Evolutionary conservation across 2,888 invertebrate species (phyloP).

Genomic region (Nemotelus nigrinus): DNA sequence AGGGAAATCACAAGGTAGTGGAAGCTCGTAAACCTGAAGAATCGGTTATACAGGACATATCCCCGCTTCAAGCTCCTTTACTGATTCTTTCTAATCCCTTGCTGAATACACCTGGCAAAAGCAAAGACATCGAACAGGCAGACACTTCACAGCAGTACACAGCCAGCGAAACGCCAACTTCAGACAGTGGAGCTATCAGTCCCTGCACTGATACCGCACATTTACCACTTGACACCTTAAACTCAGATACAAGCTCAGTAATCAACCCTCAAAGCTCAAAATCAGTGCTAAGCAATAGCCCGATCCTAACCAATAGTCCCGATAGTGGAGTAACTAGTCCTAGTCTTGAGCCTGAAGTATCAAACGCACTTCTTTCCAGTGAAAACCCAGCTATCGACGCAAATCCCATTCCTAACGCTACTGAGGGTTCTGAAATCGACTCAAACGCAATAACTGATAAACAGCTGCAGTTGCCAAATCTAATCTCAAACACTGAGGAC

Average conservation of each 20-base stretch:
- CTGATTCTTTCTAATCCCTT: constrained; percentile 18
- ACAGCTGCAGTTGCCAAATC: no score
- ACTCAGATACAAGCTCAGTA: neutral
- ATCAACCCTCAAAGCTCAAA: neutral
- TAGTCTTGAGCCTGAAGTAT: neutral
- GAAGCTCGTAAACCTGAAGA: constrained; percentile 14
- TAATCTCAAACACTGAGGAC: no score
- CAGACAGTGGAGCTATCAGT: constrained; percentile 4
- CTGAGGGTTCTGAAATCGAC: neutral
- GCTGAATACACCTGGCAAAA: neutral
- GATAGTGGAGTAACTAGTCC: neutral
- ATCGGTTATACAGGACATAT: neutral
- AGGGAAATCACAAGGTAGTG: neutral
- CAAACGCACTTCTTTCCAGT: neutral
- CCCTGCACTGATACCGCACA: neutral
- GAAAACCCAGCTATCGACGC: neutral
- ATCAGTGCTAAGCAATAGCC: neutral
- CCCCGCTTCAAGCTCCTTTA: constrained; percentile 9
- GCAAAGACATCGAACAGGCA: neutral
- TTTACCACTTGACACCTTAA: neutral
- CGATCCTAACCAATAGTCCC: neutral
- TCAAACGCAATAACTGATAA: neutral
- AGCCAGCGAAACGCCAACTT: neutral
- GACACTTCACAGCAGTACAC: neutral
- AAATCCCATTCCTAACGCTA: neutral